These are phyloP conservation scores for Pediacus dermestoides DNA, from an alignment of 2,888 invertebrate genomes.

Conservation along the genomic window DNA sequence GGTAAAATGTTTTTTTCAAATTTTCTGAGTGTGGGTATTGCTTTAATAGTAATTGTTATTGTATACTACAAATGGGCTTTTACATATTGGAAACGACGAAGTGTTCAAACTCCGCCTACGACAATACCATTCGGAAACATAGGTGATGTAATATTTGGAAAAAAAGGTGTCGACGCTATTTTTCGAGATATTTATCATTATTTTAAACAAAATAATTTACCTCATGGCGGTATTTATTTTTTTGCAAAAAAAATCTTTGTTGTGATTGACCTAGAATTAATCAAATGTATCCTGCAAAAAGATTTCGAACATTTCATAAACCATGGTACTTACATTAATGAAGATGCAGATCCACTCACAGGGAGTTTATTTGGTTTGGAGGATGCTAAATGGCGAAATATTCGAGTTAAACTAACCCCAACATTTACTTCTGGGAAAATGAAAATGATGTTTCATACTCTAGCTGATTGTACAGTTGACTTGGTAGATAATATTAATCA, in stretches of 20 bases:
- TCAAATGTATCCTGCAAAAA: conserved; percentile 52
- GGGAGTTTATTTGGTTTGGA: conserved; percentile 6
- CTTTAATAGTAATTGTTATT: neutral
- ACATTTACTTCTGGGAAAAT: conserved; percentile 61
- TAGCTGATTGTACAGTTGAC: conserved; percentile 8
- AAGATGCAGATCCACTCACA: conserved; percentile 56
- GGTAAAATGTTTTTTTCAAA: no score
- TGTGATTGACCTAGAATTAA: conserved; percentile 32
- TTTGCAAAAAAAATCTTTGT: no score
- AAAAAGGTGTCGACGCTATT: neutral
- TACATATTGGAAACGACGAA: conserved; percentile 2
- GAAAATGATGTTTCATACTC: conserved; percentile 55
- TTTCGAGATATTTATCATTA: neutral
- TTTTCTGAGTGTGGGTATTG: no score
- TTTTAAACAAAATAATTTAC: neutral
- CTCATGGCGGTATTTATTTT: neutral
- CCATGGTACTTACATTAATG: conserved; percentile 57
- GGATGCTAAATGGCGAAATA: conserved; percentile 11
- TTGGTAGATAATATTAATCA: conserved; percentile 7
- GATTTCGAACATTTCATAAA: conserved; percentile 61
- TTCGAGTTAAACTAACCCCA: conserved; percentile 11
- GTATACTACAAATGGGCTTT: conserved; percentile 3
- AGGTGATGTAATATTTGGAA: neutral
- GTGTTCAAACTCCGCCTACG: neutral
- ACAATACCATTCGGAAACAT: conserved; percentile 40